Evolutionary conservation across 2,113 vertebrate species (phyloP), one percentile per base, ranked within the genome.

Genomic region (Bufo gargarizans): DNA sequence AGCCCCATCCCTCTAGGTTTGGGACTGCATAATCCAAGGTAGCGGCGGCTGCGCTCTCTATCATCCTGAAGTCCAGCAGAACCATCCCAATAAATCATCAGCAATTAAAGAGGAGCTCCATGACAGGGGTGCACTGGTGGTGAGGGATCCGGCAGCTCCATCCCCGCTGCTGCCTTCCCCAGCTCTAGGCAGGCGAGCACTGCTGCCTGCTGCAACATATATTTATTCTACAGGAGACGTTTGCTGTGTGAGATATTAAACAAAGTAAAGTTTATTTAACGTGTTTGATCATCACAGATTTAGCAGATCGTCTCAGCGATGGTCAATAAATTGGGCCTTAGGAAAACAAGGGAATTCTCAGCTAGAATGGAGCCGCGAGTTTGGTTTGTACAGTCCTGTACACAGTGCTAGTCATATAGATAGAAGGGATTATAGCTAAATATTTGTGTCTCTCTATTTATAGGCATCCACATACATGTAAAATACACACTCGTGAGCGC

Each of bases 231-330:
- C 79, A 69, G 90, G 88, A 90, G 87, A 88, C 89, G 88, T 89
- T 78, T 86, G 89, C 91, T 91, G 90, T 90, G 90, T 91, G 91
- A 89, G 90, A 89, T 90, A 89, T 91, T 92, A 91, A 92, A 92
- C 90, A 91, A 91, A 92, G 91, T 91, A 90, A 91, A 91, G 90
- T 91, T 91, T 91, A 92, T 92, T 89, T 89, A 91, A 90, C 88
- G 89, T 90, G 91, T 92, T 92, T 92, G 92, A 90, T 89, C 90
- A 87, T 91, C 79, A 74, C 74, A 80, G 82, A 92, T 90, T 91
- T 90, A 90, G 81, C 89, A 90, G 90, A 89, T 82, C 89, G 80
- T 89, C 55, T 86, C 79, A 58, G 76, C 86, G 76, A 86, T 87
- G 89, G 89, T 89, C 89, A 89, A 91, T 92, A 91, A 87, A 90